Base-by-base conservation (phyloP, 1,140 invertebrate species). In the Atta texana region DNA sequence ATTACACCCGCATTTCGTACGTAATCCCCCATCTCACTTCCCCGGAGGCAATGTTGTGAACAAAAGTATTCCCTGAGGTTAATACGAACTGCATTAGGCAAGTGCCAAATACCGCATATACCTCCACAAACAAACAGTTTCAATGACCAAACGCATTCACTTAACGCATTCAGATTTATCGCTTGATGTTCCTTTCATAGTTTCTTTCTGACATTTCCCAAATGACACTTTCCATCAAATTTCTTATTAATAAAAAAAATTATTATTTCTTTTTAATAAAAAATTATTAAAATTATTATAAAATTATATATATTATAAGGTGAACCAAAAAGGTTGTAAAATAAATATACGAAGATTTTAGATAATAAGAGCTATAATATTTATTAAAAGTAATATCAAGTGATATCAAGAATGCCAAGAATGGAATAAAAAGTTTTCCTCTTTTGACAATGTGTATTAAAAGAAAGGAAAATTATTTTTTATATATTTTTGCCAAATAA, bases 1-100 rank as follows among this genome's bases (percentile, higher is more conserved):
- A 89, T 91, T 90, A 92, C 89, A 89, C 87, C 86, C 88, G 89
- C 89, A 90, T 87, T 92, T 92, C 87, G 86, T 88, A 90, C 64
- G 64, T 86, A 75, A 84, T 84, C 55, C 66, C 24, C 18, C 4
- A 51, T 53, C 10, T 14, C 31, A n/a, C 69, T 18, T 14, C 66
- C 55, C 78, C 10, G 71, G 68, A 68, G 68, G 57, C 24, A 34
- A 16, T 72, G 53, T 34, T 21, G 53, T 53, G 21, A 49, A 76
- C 61, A 63, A 89, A 89, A 89, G 63, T 89, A 77, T 77, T 74
- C 84, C 77, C 71, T 3, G 57, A 21, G 31, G 44, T 72, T 78
- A 75, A 86, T 82, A 64, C 55, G n/a, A 57, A 68, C 51, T 69
- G 51, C 85, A 81, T 80, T 61, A 81, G 55, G 53, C n/a, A 24